Evolutionary conservation across 2,797 vertebrate species (phyloP).

Genomic region (Pteronotus mesoamericanus): DNA sequence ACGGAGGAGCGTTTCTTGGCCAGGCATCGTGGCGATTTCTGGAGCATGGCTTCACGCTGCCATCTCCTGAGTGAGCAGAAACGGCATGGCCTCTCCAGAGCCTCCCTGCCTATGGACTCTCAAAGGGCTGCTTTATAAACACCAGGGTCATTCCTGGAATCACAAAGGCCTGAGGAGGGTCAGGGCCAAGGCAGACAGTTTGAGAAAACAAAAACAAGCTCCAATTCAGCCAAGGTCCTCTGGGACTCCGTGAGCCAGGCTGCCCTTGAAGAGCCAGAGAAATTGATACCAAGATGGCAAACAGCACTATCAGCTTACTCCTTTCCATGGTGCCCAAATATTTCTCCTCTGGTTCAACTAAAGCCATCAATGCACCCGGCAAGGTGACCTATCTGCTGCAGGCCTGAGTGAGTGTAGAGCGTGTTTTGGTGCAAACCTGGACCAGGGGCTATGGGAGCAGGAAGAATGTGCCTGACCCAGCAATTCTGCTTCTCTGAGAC

Average conservation of each 20-base stretch:
- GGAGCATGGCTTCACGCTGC: not conserved
- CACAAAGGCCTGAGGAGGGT: slow-evolving; percentile 47
- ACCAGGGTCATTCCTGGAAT: slow-evolving; percentile 69
- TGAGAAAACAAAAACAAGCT: slow-evolving; percentile 71
- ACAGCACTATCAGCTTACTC: not conserved
- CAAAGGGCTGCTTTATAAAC: slow-evolving; percentile 53
- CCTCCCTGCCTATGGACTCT: slow-evolving; percentile 38
- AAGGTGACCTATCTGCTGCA: not conserved
- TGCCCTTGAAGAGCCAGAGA: slow-evolving; percentile 59
- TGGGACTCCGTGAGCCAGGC: not conserved
- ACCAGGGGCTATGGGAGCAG: not conserved
- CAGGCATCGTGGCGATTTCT: not conserved
- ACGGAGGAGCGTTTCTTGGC: not conserved
- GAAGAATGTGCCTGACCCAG: not conserved
- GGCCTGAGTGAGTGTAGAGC: not conserved
- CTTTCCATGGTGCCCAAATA: not conserved
- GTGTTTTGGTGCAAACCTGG: not conserved
- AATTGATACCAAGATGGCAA: slow-evolving; percentile 41
- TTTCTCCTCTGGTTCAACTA: slow-evolving; percentile 19
- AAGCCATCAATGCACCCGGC: slow-evolving; percentile 7
- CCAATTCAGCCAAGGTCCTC: slow-evolving; percentile 43
- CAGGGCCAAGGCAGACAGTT: slow-evolving; percentile 55
- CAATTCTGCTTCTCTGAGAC: not conserved
- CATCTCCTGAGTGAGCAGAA: not conserved
- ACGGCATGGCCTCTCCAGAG: not conserved